Conservation (phyloP, 2,888 invertebrate genomes). For the Drosophila nr. medialis region DNA sequence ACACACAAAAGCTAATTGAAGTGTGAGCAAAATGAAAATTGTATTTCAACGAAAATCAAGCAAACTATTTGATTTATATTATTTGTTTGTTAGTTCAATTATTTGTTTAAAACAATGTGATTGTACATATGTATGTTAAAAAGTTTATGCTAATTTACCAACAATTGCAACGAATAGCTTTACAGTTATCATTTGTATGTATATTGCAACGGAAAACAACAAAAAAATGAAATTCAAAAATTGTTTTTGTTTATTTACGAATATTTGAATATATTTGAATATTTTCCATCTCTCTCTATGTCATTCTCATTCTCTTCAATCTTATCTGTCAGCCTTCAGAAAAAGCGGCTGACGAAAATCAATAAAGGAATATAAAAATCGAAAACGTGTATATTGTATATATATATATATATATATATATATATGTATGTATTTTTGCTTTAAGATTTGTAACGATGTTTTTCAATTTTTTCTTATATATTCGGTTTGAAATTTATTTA, state of each 20-base stretch:
- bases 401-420: background rate
- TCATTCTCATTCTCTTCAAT: slow-evolving; percentile 11
- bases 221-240: slow-evolving; percentile 1
- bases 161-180: slow-evolving; percentile 50
- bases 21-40: slow-evolving; percentile 22
- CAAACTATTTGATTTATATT: slow-evolving; percentile 23
- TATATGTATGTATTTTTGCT: slow-evolving; percentile 1
- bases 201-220: slow-evolving; percentile 29
- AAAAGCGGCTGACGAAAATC: slow-evolving; percentile 38
- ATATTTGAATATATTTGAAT: slow-evolving; percentile 32
- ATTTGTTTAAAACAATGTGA: slow-evolving; percentile 62
- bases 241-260: background rate
- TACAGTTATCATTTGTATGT: slow-evolving; percentile 33
- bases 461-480: slow-evolving; percentile 7
- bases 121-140: slow-evolving; percentile 59
- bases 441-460: slow-evolving; percentile 21
- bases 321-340: slow-evolving; percentile 7
- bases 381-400: slow-evolving; percentile 21
- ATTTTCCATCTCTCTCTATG: slow-evolving; percentile 28
- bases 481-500: slow-evolving; percentile 13
- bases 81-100: slow-evolving; percentile 29
- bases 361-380: slow-evolving; percentile 15
- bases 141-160: slow-evolving; percentile 55
- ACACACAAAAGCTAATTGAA: background rate
- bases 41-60: slow-evolving; percentile 38